These are phyloP conservation scores for Trachemys scripta DNA, from an alignment of 2,113 vertebrate species.

Conservation along the genomic window DNA sequence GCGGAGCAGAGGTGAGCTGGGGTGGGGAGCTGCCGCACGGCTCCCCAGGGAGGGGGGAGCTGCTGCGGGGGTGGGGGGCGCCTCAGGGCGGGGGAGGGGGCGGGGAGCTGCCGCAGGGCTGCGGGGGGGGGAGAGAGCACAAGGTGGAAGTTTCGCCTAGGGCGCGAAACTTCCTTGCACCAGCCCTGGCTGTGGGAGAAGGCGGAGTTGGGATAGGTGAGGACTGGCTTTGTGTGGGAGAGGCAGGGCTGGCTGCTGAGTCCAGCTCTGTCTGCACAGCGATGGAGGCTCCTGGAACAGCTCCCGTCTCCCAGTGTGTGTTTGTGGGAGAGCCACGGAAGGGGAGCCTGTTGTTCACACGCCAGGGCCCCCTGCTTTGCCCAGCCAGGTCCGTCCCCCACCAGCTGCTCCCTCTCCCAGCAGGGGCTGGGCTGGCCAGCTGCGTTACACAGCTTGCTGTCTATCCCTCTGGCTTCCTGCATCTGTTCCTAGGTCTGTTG, in stretches of 20 bases:
- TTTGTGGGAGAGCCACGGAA: neutral
- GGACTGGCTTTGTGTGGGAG: neutral
- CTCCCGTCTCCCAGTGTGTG: neutral
- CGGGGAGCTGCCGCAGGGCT: too few relatives aligned
- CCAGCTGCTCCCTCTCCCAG: neutral
- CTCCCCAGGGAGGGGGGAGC: too few relatives aligned
- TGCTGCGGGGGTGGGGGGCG: too few relatives aligned
- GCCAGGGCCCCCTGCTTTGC: neutral
- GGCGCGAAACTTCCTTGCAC: too few relatives aligned
- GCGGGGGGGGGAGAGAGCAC: too few relatives aligned
- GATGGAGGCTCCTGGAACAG: neutral
- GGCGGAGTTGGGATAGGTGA: neutral
- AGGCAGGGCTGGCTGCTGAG: neutral
- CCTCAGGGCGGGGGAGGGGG: too few relatives aligned
- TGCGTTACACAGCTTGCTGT: neutral
- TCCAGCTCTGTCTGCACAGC: neutral
- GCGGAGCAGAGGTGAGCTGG: too few relatives aligned
- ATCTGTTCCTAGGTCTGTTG: neutral
- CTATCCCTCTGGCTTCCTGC: neutral
- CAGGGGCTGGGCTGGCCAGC: neutral
- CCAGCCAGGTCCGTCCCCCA: neutral
- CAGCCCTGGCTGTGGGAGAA: neutral
- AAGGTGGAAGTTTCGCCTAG: too few relatives aligned
- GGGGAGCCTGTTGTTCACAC: neutral
- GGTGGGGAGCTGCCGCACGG: too few relatives aligned